These are phyloP conservation scores for Pachypsylla venusta DNA, from an alignment of 1,140 invertebrate species.

Conservation along the genomic window DNA sequence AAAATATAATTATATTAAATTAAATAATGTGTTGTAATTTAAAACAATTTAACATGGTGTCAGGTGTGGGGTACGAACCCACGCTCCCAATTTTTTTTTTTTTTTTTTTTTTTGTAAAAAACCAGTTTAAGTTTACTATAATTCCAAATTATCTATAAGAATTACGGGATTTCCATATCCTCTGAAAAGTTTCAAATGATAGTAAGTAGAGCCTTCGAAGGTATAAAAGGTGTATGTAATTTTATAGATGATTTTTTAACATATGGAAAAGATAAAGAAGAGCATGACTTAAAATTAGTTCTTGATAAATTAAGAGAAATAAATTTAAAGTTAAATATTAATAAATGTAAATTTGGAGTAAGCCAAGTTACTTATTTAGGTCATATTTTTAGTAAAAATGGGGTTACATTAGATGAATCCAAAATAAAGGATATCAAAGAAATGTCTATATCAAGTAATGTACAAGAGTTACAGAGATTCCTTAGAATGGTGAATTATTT, in stretches of 20 bases:
- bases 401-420: conserved; percentile 25
- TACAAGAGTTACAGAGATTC: conserved; percentile 30
- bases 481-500: conserved; percentile 32
- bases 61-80: too few relatives aligned
- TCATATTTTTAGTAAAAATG: conserved; percentile 27
- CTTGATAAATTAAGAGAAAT: conserved; percentile 23
- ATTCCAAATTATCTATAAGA: too few relatives aligned
- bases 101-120: too few relatives aligned
- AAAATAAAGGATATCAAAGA: conserved; percentile 29
- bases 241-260: conserved; percentile 31
- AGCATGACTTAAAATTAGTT: conserved; percentile 27
- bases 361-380: conserved; percentile 30
- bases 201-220: too few relatives aligned
- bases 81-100: too few relatives aligned
- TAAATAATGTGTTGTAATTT: too few relatives aligned
- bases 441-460: conserved; percentile 19
- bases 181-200: too few relatives aligned
- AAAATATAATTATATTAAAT: too few relatives aligned
- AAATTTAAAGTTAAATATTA: conserved; percentile 22
- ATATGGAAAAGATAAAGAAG: conserved; percentile 20
- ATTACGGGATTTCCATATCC: too few relatives aligned
- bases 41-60: too few relatives aligned
- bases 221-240: conserved; percentile 25
- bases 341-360: conserved; percentile 27
- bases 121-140: too few relatives aligned